phyloP scores from a whole-genome alignment of 2,888 invertebrate genomes.

The Dastarcus helophoroides region DNA sequence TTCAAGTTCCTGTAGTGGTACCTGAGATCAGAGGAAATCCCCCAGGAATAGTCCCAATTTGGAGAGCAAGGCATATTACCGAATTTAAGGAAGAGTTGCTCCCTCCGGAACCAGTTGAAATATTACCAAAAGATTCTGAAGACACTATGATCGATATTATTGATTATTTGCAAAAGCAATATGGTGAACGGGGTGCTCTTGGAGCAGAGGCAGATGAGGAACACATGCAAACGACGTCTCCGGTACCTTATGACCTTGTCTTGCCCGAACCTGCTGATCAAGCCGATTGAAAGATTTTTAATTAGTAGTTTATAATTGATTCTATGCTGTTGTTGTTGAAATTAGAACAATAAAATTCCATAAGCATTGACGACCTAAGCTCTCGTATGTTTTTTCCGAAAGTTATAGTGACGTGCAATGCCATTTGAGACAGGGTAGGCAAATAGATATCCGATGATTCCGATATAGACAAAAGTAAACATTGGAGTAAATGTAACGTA shows the following conservation, averaged over 20 bases:
- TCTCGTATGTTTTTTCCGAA: too few species aligned
- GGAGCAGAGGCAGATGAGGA: slow-evolving; percentile 35
- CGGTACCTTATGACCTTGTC: slow-evolving; percentile 21
- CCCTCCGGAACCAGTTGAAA: slow-evolving; percentile 56
- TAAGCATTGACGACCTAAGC: too few species aligned
- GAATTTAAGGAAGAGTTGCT: slow-evolving; percentile 56
- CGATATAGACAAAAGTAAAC: too few species aligned
- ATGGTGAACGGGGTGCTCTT: slow-evolving; percentile 32
- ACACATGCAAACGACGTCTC: slow-evolving; percentile 27
- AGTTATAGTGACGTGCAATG: too few species aligned
- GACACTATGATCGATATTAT: slow-evolving; percentile 42
- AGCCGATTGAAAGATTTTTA: too few species aligned
- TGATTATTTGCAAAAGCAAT: slow-evolving; percentile 38
- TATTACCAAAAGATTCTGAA: slow-evolving; percentile 53
- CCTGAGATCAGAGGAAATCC: slow-evolving; percentile 27
- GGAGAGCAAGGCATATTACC: slow-evolving; percentile 59
- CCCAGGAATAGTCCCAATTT: slow-evolving; percentile 41
- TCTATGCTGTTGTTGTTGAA: too few species aligned
- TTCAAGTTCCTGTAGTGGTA: slow-evolving; percentile 19
- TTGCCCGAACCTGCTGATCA: slow-evolving; percentile 8
- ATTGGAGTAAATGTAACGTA: too few species aligned
- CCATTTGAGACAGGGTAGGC: too few species aligned
- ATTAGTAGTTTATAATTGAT: too few species aligned
- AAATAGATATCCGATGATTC: too few species aligned
- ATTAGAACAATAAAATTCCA: too few species aligned